phyloP scores from a whole-genome alignment of 2,888 invertebrate genomes.

The Drosophila birchii region DNA sequence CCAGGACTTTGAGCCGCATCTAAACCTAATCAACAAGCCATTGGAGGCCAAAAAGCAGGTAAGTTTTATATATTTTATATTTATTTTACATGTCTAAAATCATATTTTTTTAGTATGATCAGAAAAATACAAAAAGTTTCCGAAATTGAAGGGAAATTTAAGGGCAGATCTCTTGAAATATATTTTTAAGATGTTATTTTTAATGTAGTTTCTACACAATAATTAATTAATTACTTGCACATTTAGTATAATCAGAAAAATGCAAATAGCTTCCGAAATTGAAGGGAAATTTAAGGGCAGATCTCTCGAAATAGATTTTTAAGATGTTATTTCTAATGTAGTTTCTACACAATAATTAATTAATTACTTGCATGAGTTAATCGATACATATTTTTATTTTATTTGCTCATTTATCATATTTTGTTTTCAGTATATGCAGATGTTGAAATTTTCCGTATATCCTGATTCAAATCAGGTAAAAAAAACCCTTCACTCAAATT shows the following conservation, averaged over 20 bases:
- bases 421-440: constrained; percentile 22
- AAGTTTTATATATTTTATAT: constrained; percentile 53
- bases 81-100: not conserved
- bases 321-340: too few species aligned
- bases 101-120: not conserved
- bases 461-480: constrained; percentile 24
- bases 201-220: too few species aligned
- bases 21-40: constrained; percentile 85
- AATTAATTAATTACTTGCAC: too few species aligned
- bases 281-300: not conserved
- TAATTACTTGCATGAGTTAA: not conserved
- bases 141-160: not conserved
- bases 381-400: constrained; percentile 1
- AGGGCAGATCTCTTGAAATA: not conserved
- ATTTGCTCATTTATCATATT: constrained; percentile 7
- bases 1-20: constrained; percentile 84
- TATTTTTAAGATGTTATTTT: too few species aligned
- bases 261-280: not conserved
- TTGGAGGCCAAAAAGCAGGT: constrained; percentile 85
- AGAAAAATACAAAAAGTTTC: too few species aligned
- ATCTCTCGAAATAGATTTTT: not conserved
- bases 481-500: not conserved
- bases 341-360: too few species aligned
- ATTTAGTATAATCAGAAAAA: too few species aligned
- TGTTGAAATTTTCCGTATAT: constrained; percentile 18